Conservation (phyloP, 2,888 invertebrate genomes). For the Pardosa pseudoannulata region DNA sequence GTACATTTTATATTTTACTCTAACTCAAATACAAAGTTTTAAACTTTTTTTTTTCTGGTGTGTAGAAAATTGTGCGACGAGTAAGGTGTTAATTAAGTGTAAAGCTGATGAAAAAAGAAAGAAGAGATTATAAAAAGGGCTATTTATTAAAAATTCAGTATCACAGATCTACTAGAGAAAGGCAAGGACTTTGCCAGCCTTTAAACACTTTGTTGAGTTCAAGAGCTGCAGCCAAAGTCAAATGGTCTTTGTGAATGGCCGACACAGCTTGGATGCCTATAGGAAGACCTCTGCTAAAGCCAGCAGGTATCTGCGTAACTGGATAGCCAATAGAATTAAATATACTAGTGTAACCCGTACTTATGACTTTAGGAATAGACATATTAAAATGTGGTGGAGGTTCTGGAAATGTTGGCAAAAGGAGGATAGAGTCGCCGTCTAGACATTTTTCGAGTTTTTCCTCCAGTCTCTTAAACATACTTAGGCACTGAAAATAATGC, state of each 20-base stretch:
- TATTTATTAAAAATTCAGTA: too few relatives aligned
- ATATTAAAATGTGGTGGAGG: constrained; percentile 93
- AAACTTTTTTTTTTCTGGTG: too few relatives aligned
- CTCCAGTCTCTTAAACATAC: constrained; percentile 79
- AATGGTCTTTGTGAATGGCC: constrained; percentile 83
- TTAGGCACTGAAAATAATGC: constrained; percentile 79
- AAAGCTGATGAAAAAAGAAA: too few relatives aligned
- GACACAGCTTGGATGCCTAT: constrained; percentile 84
- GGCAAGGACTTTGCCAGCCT: constrained; percentile 83
- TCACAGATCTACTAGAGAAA: too few relatives aligned
- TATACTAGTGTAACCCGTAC: constrained; percentile 90
- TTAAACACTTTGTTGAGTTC: constrained; percentile 88
- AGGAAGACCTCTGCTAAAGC: constrained; percentile 86
- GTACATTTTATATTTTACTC: too few relatives aligned
- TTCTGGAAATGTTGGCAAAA: constrained; percentile 94
- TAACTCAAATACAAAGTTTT: too few relatives aligned
- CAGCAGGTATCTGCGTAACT: constrained; percentile 89
- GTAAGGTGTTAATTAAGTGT: too few relatives aligned
- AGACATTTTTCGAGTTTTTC: constrained; percentile 83
- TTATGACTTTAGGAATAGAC: constrained; percentile 87
- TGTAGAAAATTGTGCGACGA: too few relatives aligned
- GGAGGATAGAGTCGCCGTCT: constrained; percentile 87
- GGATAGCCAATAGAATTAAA: constrained; percentile 92
- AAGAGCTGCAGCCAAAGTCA: constrained; percentile 87
- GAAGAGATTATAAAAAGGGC: too few relatives aligned